A percentile compares a stretch with the other conserved stretches of the same genome.
Evolutionary conservation across 2,797 vertebrate genomes (phyloP).

Genomic region (Xenops minutus): DNA sequence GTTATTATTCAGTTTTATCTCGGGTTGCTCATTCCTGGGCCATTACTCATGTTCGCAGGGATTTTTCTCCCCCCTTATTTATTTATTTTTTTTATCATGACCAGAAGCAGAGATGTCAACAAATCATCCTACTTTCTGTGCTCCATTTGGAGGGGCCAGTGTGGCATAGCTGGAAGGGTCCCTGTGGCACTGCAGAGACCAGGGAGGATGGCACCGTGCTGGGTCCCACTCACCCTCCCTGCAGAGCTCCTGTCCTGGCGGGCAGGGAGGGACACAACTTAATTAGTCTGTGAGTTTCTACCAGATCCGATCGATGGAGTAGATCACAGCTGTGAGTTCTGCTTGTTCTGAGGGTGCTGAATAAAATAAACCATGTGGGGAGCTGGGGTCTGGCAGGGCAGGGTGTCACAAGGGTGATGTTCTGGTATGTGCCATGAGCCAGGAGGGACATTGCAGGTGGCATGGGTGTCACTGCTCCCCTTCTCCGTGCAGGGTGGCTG

Average conservation of each 20-base stretch:
- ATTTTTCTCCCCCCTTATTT: conserved; percentile 55
- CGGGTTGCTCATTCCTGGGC: conserved; percentile 72
- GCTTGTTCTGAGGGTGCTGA: not conserved
- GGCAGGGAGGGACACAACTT: not conserved
- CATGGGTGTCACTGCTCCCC: not conserved
- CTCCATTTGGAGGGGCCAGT: fast-evolving
- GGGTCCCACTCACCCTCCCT: not conserved
- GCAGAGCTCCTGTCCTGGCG: fast-evolving
- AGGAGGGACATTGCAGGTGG: not conserved
- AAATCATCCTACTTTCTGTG: not conserved
- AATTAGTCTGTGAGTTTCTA: not conserved
- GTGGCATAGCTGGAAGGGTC: fast-evolving
- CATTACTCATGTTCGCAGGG: conserved; percentile 78
- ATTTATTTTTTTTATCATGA: conserved; percentile 18
- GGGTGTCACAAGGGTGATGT: not conserved
- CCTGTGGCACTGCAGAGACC: not conserved
- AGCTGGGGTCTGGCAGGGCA: not conserved
- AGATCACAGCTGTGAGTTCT: not conserved
- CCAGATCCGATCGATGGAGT: not conserved
- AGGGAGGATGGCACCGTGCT: fast-evolving
- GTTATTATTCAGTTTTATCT: conserved; percentile 85
- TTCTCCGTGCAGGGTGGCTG: not conserved
- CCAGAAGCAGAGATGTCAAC: not conserved
- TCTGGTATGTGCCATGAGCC: fast-evolving
- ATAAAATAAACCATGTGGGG: not conserved